Percentiles rank a stretch among this genome's conserved stretches.
Evolutionary conservation across 92 coral and sea anemone species (phyloP).

Genomic region (Bergia puertoricense): DNA sequence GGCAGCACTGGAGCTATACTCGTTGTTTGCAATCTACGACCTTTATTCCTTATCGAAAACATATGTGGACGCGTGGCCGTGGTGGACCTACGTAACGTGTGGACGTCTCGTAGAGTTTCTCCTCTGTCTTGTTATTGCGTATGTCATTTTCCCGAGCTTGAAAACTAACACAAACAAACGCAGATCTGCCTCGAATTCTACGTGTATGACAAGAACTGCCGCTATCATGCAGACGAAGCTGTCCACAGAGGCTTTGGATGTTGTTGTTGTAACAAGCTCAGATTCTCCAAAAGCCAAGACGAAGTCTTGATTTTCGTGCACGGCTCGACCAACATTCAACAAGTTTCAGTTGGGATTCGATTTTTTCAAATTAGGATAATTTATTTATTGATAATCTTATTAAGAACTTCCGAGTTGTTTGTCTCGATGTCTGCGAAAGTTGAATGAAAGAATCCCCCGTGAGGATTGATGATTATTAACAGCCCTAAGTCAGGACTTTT

Average conservation of each 20-base stretch:
- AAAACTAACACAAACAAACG: slow-evolving; percentile 3
- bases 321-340: neutral
- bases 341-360: neutral
- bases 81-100: slow-evolving; percentile 74
- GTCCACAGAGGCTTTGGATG: neutral
- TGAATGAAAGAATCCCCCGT: neutral
- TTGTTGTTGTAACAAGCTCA: neutral
- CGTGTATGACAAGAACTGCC: slow-evolving; percentile 29
- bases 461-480: neutral
- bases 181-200: slow-evolving; percentile 31
- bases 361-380: no score
- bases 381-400: neutral
- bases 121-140: slow-evolving; percentile 67
- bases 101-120: slow-evolving; percentile 53
- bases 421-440: neutral
- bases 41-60: slow-evolving; percentile 54
- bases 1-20: slow-evolving; percentile 58
- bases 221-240: slow-evolving; percentile 1
- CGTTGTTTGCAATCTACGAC: slow-evolving; percentile 66
- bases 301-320: neutral
- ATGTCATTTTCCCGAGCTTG: slow-evolving; percentile 69
- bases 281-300: neutral
- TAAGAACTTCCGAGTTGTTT: neutral
- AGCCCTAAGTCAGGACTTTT: neutral
- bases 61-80: slow-evolving; percentile 74